phyloP scores from a whole-genome alignment of 2,113 vertebrate species.

The Austrofundulus limnaeus region DNA sequence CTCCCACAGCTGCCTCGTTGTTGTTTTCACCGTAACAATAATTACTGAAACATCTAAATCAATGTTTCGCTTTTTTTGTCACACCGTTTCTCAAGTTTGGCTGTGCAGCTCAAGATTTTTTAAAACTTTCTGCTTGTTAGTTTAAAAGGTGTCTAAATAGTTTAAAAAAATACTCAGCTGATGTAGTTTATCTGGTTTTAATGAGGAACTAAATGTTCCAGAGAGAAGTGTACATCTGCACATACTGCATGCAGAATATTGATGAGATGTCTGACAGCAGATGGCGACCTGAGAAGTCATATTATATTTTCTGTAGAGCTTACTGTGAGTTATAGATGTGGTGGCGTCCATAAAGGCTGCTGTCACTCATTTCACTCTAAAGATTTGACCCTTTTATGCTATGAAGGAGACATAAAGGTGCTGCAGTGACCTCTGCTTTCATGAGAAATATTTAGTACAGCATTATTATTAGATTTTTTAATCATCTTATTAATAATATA shows the following conservation, averaged over 20 bases:
- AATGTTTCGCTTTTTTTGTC: slow-evolving; percentile 24
- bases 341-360: neutral
- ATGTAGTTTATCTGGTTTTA: neutral
- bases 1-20: slow-evolving; percentile 43
- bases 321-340: neutral
- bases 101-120: slow-evolving; percentile 4
- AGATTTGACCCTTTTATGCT: neutral
- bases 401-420: neutral
- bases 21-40: slow-evolving; percentile 43
- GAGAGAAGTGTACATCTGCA: neutral
- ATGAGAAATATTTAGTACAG: too few species aligned
- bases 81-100: slow-evolving; percentile 16
- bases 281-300: neutral
- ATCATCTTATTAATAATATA: too few species aligned
- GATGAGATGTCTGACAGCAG: neutral
- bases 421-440: neutral
- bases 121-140: neutral
- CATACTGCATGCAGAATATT: neutral
- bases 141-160: neutral
- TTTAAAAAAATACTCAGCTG: neutral
- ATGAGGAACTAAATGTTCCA: neutral
- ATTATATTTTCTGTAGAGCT: neutral
- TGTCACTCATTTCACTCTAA: too few species aligned
- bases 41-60: slow-evolving; percentile 44
- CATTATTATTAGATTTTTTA: too few species aligned